Evolutionary conservation across 2,113 vertebrate species (phyloP).

Genomic region (Oceanites oceanicus): DNA sequence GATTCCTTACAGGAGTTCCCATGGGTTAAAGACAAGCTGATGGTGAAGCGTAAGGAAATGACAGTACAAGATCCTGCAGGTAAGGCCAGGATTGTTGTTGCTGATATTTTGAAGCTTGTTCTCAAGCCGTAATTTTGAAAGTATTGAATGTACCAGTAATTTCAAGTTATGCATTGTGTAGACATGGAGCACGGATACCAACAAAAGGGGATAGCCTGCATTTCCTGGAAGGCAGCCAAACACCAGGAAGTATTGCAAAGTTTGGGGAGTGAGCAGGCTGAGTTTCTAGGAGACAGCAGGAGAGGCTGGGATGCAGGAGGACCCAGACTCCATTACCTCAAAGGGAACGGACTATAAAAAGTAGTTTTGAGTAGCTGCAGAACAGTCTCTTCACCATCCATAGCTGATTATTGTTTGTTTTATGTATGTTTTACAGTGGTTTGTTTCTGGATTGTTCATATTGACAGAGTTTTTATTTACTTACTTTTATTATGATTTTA

Average conservation of each 20-base stretch:
- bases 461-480: background rate
- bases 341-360: background rate
- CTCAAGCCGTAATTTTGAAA: background rate
- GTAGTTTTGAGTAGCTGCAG: background rate
- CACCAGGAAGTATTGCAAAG: background rate
- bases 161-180: accelerated
- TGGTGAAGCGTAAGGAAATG: conserved; percentile 69
- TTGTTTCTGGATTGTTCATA: background rate
- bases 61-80: conserved; percentile 48
- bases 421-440: background rate
- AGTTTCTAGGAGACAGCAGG: background rate
- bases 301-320: background rate
- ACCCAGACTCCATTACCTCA: background rate
- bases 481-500: background rate
- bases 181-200: background rate
- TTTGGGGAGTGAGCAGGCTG: background rate
- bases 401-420: background rate
- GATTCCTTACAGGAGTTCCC: conserved; percentile 85
- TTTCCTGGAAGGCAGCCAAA: background rate
- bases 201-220: background rate
- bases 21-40: conserved; percentile 84
- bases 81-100: conserved; percentile 64
- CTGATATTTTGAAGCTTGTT: background rate
- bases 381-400: background rate
- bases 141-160: background rate